Evolutionary conservation across 2,113 vertebrate species (phyloP), one percentile per base, ranked within the genome.

Genomic region (Sapayoa aenigma): DNA sequence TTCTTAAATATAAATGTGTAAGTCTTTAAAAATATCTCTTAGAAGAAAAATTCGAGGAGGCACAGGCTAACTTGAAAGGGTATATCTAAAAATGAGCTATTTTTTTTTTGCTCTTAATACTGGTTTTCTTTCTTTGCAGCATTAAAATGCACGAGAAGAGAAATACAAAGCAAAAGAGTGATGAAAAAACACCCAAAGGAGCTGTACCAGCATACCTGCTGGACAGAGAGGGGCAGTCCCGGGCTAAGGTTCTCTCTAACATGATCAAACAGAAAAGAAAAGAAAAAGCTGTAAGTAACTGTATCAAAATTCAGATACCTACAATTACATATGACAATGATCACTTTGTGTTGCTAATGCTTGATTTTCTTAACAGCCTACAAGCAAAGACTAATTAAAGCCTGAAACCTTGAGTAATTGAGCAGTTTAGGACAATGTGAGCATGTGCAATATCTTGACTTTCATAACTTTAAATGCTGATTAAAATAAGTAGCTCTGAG

Each of bases 261-360:
- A 99, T 99, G 99, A 99, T 99, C 97, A 99, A 99, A 96, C 99
- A 99, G 96, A 99, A 99, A 97, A 98, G 99, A 89, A 99, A 99
- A 97, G 99, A 99, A 94, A 99, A 99, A 96, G 99, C 99, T 58
- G 99, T 99, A 98, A 99, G 99, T 98, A 91, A 63, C 73, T 42
- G 3, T 71, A 62, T n/a, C 44, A 24, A 58, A 63, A 41, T 55
- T 80, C n/a, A 58, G 9, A 39, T 79, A 33, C 41, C 55, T 60
- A 14, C 3, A 58, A 6, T 71, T 74, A 39, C 1, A 0, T 66
- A 14, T 55, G 22, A 25, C 5, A 39, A 3, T 14, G 19, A 35
- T 46, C 6, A 14, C 13, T 56, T 44, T 55, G 16, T 82, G 31
- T 52, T 65, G 46, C 16, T 73, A 41, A 49, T 91, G n/a, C 17